Evolutionary conservation across 2,113 vertebrate genomes (phyloP).

Genomic region (Arothron firmamentum): DNA sequence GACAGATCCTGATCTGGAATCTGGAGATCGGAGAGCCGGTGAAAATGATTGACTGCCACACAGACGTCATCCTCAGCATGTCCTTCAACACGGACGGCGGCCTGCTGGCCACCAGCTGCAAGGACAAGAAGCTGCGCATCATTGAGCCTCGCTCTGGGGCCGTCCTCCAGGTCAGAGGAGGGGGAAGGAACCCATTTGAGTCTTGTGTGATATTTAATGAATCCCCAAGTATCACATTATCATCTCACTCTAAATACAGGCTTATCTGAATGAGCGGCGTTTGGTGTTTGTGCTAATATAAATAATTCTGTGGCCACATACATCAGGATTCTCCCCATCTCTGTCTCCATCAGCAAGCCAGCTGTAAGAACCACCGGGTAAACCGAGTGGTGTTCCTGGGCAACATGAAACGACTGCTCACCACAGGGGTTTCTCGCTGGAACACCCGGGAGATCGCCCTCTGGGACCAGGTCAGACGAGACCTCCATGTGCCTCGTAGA

Average conservation of each 20-base stretch:
- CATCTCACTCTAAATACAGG: not conserved
- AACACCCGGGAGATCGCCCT: conserved; percentile 94
- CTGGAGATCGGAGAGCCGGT: conserved; percentile 91
- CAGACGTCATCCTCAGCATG: conserved; percentile 93
- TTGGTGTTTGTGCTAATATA: too few species aligned
- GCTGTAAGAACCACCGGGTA: conserved; percentile 91
- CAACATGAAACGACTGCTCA: conserved; percentile 88
- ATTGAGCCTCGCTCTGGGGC: conserved; percentile 90
- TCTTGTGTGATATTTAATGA: not conserved
- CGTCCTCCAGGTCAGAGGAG: conserved; percentile 84
- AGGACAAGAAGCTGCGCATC: conserved; percentile 90
- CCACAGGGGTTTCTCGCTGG: conserved; percentile 93
- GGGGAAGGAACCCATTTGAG: not conserved
- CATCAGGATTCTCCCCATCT: not conserved
- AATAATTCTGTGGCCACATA: too few species aligned
- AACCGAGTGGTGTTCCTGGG: conserved; percentile 94
- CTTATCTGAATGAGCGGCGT: too few species aligned
- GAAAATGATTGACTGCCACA: conserved; percentile 98
- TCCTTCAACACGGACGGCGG: conserved; percentile 96
- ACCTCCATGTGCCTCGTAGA: conserved; percentile 7
- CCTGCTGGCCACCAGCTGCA: conserved; percentile 92
- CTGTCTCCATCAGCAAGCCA: conserved; percentile 79
- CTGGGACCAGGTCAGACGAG: conserved; percentile 90
- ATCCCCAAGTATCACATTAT: not conserved
- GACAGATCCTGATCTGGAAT: conserved; percentile 97